Conservation (phyloP, 2,888 invertebrate genomes). For the Eristalinus sepulchralis region DNA sequence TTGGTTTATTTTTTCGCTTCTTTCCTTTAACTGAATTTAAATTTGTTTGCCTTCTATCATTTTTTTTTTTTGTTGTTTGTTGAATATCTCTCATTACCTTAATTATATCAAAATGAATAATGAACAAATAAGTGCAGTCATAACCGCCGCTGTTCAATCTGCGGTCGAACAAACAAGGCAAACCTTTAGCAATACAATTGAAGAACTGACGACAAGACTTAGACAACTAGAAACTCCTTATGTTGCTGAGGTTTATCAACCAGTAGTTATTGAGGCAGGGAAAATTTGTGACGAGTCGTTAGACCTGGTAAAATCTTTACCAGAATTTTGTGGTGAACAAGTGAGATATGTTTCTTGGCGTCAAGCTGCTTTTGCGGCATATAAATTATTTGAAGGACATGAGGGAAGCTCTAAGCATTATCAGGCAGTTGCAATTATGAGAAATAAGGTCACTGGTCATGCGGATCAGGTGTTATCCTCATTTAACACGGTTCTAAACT, state of each 20-base stretch:
- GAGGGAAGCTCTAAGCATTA: slow-evolving; percentile 30
- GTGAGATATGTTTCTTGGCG: slow-evolving; percentile 14
- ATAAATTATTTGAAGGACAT: background rate
- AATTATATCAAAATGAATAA: no score
- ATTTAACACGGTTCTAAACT: slow-evolving; percentile 65
- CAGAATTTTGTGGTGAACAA: slow-evolving; percentile 17
- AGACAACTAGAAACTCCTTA: no score
- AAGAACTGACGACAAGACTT: no score
- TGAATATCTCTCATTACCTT: no score
- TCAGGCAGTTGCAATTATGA: slow-evolving; percentile 43
- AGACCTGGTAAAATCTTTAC: slow-evolving; percentile 10
- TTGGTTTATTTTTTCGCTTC: no score
- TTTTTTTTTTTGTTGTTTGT: no score
- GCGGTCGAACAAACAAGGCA: no score
- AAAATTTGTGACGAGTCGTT: background rate
- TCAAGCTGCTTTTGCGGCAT: slow-evolving; percentile 9
- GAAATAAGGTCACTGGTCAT: slow-evolving; percentile 38
- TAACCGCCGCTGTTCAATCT: no score
- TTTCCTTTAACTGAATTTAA: no score
- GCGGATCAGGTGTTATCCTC: slow-evolving; percentile 51
- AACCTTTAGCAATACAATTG: no score
- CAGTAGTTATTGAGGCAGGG: background rate
- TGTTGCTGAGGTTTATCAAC: background rate
- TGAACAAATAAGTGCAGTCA: no score
- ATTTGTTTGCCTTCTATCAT: no score